Base-by-base conservation (phyloP, 2,113 vertebrate species). In the Apteryx mantelli region DNA sequence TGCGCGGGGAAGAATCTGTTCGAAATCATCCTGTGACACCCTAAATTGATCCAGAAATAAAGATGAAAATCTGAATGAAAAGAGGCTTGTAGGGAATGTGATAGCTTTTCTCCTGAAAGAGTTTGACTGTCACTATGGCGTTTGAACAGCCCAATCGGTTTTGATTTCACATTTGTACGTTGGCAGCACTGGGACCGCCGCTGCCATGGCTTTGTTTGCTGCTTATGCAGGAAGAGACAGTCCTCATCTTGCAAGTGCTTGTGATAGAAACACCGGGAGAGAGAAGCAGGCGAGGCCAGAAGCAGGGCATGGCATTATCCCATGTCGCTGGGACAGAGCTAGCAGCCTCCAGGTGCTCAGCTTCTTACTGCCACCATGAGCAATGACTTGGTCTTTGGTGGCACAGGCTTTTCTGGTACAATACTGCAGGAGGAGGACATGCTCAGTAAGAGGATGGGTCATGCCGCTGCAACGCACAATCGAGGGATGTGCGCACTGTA, bases 1-100 rank as follows among this genome's bases (percentile, higher is more conserved):
- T 0, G 0, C 0, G 32, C 2, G 74, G 96, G 95, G 96, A 78
- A 69, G 96, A 85, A 91, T 28, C 89, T 97, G 92, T 95, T 94
- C 1, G 94, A 98, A 48, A 85, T 84, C 81, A 18, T 55, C 94
- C 96, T 96, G 96, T 82, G 92, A n/a, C 88, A 50, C 69, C 70
- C n/a, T 32, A 15, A 52, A n/a, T 52, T 25, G 55, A 55, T 1
- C 11, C 73, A 73, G 10, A 36, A 85, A 44, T 82, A 93, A 87
- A 96, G 58, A 42, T 36, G n/a, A 30, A 52, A 17, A 20, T 28
- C 18, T 53, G 40, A 10, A 19, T 44, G 42, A 32, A 36, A 53
- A 85, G 40, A 22, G 24, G 19, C 30, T 38, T 26, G 0, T 6
- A 53, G 66, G 60, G 50, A 63, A 18, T 0, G 0, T 14, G 77